phyloP scores from a whole-genome alignment of 2,888 invertebrate genomes.

The Drosophila peninsularis region DNA sequence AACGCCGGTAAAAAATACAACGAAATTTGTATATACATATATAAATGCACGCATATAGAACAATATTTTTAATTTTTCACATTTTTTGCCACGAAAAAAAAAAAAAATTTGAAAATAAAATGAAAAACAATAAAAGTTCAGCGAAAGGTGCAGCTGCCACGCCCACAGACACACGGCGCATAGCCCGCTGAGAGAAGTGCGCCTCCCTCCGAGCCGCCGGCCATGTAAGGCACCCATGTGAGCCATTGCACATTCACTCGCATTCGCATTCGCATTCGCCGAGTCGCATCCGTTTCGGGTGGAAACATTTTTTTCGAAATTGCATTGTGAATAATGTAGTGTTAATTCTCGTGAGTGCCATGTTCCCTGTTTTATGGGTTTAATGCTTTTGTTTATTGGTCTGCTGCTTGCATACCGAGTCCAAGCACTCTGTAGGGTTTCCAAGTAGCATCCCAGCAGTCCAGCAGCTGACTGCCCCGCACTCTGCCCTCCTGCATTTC shows the following conservation, averaged over 20 bases:
- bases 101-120: slow-evolving; percentile 1
- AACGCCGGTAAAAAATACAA: slow-evolving; percentile 49
- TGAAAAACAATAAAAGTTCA: slow-evolving; percentile 35
- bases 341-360: slow-evolving; percentile 82
- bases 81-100: slow-evolving; percentile 54
- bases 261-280: slow-evolving; percentile 34
- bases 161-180: slow-evolving; percentile 35
- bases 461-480: neutral
- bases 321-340: slow-evolving; percentile 82
- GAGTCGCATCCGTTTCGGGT: slow-evolving; percentile 59
- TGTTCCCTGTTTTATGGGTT: slow-evolving; percentile 79
- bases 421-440: neutral
- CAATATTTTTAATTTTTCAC: slow-evolving; percentile 77
- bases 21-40: slow-evolving; percentile 15
- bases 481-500: neutral
- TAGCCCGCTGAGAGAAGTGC: slow-evolving; percentile 41
- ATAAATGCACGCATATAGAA: slow-evolving; percentile 43
- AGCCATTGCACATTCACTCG: slow-evolving; percentile 58
- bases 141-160: slow-evolving; percentile 63
- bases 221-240: slow-evolving; percentile 67
- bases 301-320: slow-evolving; percentile 70
- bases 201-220: slow-evolving; percentile 36
- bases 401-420: slow-evolving; percentile 66
- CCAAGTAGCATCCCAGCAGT: neutral
- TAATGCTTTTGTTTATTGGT: slow-evolving; percentile 81